phyloP scores from a whole-genome alignment of 2,113 vertebrate species.

The Sapayoa aenigma region DNA sequence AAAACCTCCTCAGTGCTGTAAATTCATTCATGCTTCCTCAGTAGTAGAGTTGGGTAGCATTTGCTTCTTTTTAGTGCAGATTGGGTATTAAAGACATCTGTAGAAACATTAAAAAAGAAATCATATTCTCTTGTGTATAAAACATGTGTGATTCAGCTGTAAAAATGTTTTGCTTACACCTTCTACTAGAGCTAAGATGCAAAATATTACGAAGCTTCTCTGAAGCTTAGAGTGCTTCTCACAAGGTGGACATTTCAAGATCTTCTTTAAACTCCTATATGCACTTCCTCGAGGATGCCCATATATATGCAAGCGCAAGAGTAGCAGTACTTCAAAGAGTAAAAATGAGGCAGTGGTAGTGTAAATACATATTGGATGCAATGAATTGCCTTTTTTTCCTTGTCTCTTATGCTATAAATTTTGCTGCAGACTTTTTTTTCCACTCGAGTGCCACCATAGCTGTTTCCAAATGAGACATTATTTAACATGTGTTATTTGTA shows the following conservation, averaged over 20 bases:
- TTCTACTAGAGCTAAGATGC: neutral
- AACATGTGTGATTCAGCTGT: neutral
- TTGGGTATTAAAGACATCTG: neutral
- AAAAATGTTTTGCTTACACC: neutral
- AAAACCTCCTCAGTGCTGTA: neutral
- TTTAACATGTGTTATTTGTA: accelerated
- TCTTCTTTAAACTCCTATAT: neutral
- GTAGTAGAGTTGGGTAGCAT: neutral
- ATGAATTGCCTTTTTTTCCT: neutral
- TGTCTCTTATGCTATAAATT: neutral
- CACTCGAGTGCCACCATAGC: neutral
- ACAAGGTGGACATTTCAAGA: neutral
- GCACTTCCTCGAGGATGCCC: neutral
- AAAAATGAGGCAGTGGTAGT: neutral
- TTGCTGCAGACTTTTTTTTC: neutral
- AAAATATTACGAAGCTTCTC: neutral
- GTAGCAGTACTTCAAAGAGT: neutral
- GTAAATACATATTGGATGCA: neutral
- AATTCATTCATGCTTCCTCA: neutral
- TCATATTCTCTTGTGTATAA: neutral
- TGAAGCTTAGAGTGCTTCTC: neutral
- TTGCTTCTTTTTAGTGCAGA: neutral
- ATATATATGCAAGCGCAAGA: neutral
- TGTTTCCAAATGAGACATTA: neutral
- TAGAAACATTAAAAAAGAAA: neutral